Evolutionary conservation across 1,140 invertebrate species (phyloP).

Genomic region (Tetraneura akinire): DNA sequence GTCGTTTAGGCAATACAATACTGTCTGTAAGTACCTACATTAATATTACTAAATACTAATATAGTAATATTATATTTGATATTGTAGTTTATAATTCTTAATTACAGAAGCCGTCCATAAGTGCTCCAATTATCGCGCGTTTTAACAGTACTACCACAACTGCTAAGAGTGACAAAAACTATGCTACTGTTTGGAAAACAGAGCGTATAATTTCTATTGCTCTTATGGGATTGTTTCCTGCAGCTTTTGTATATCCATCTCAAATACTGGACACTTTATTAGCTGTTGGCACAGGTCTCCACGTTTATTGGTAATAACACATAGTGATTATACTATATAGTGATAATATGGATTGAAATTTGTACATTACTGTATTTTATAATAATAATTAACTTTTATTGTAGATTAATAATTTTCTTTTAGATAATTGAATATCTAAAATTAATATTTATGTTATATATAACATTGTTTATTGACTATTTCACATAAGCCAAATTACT

Average conservation of each 20-base stretch:
- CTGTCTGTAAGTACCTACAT: neutral
- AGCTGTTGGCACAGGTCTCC: constrained; percentile 6
- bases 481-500: no score
- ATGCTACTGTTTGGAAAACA: constrained; percentile 8
- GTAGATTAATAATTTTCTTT: neutral
- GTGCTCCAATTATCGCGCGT: constrained; percentile 26
- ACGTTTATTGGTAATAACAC: constrained; percentile 30
- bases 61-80: no score
- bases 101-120: constrained; percentile 5
- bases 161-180: neutral
- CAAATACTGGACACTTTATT: constrained; percentile 24
- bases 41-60: no score
- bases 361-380: no score
- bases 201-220: constrained; percentile 41
- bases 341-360: no score
- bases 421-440: no score
- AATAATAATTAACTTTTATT: neutral
- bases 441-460: no score
- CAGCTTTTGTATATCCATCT: constrained; percentile 25
- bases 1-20: neutral
- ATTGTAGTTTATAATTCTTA: neutral
- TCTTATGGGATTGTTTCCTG: constrained; percentile 35
- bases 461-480: no score
- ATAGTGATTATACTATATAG: no score
- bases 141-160: neutral